Base-by-base conservation (phyloP, 2,113 vertebrate genomes). In the Brachyhypopomus gauderio region DNA sequence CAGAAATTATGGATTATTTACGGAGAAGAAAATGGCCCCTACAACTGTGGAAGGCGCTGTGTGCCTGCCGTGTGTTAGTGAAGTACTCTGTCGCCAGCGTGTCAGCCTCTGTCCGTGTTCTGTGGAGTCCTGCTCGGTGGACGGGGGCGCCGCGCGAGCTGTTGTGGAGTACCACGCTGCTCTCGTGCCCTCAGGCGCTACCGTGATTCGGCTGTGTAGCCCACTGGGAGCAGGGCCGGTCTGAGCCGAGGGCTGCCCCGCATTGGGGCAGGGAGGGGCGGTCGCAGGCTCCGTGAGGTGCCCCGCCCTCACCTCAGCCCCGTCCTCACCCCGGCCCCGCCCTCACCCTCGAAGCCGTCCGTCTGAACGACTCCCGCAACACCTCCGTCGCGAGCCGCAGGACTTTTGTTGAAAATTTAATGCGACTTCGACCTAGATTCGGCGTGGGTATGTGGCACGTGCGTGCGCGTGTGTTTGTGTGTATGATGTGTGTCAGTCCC, bases 361-460 rank as follows among this genome's bases (percentile, higher is more conserved):
- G 81, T 85, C 81, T 86, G 79, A 88, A 89, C 90, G 90, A 89
- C 91, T 90, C 87, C 88, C 73, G 56, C 85, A 84, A 77, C 80
- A 88, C 84, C 84, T 92, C 83, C 45, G 83, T 87, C 82, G 83
- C 85, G 90, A 80, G 88, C 86, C 87, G 56, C 80, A 90, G 83
- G 88, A 88, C 88, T 92, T 30, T 90, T 91, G 89, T 89, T 92
- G 88, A 91, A 92, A 91, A 89, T 89, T 92, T 92, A 90, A 93
- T 92, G 90, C 80, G 74, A 86, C 83, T 88, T 87, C 93, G 93
- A 92, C 92, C 93, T 91, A 93, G 91, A 93, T 93, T 87, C 78
- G 17, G 79, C 64, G 62, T 85, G 20, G 22, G 75, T 38, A 63
- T 71, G 52, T 70, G n/a, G 36, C 23, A 22, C 74, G 63, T 58